phyloP scores from a whole-genome alignment of 1,140 invertebrate genomes.

The Elymnias hypermnestra region DNA sequence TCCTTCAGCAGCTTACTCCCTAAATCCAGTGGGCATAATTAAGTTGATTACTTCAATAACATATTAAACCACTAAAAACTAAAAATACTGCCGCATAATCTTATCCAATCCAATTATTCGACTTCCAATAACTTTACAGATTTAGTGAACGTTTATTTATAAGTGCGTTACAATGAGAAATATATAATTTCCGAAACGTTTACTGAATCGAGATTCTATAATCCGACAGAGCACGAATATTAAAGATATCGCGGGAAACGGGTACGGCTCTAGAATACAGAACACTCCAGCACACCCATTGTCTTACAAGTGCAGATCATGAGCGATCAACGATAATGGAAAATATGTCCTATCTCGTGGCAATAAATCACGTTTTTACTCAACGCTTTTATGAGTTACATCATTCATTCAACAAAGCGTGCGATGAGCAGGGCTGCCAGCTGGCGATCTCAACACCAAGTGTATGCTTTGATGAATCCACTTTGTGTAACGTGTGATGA shows the following conservation, averaged over 20 bases:
- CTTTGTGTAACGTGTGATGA: no score
- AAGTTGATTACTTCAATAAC: no score
- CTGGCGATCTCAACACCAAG: no score
- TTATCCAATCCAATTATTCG: no score
- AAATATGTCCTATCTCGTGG: slow-evolving; percentile 15
- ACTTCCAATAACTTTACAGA: no score
- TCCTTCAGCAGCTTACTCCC: no score
- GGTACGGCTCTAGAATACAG: slow-evolving; percentile 38
- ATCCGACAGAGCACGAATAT: slow-evolving; percentile 46
- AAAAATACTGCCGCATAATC: no score
- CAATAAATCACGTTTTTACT: slow-evolving; percentile 24
- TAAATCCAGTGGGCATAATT: no score
- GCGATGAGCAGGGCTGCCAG: not conserved
- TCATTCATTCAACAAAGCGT: slow-evolving; percentile 9
- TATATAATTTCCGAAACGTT: slow-evolving; percentile 24
- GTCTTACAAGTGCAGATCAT: slow-evolving; percentile 23
- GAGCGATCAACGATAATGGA: slow-evolving; percentile 5
- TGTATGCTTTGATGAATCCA: no score
- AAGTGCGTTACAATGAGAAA: slow-evolving; percentile 5
- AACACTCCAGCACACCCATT: slow-evolving; percentile 32
- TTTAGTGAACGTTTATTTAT: no score
- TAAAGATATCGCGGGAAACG: slow-evolving; percentile 53
- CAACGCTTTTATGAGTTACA: slow-evolving; percentile 12
- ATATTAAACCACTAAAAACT: no score
- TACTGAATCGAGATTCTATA: slow-evolving; percentile 25